Evolutionary conservation across 2,113 vertebrate species (phyloP), one percentile per base, ranked within the genome.

Genomic region (Crotalus viridis): DNA sequence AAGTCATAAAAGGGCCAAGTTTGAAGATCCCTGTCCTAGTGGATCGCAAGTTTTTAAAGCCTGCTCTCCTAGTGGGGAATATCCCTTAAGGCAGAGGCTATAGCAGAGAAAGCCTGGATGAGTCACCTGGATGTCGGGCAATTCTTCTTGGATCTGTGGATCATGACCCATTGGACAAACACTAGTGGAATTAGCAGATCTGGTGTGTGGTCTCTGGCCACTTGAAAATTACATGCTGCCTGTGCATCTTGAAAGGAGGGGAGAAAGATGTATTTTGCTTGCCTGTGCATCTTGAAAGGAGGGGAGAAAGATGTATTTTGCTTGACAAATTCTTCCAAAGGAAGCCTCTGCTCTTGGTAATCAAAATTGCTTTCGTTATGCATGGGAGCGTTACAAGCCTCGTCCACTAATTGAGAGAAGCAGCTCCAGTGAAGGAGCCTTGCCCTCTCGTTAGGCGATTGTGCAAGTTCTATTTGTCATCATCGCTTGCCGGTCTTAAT

Each of bases 371-470:
- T 98, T 98, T 98, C 98, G 98, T 98, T 98, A 98, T 97, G 97
- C 98, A 95, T 97, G 97, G 98, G 97, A 90, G 98, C 98, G 98
- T 98, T 99, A 98, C 99, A 99, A 99, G 98, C 98, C 98, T 95
- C 97, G 98, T 98, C 98, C 98, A 96, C 98, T 99, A 99, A 99
- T 99, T 99, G 98, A 99, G 98, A 98, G 98, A 98, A 98, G 97
- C 98, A 87, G 97, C 98, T 96, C 94, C 94, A 96, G 96, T 92
- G 96, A 97, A 96, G 97, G 98, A 94, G 97, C 95, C 97, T 98
- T 97, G 98, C 98, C 98, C 97, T 97, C 98, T 99, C 98, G 98
- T 99, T 99, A 98, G 97, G 97, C 98, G 96, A 97, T 97, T 97
- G 97, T 98, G 98, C 98, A 95, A 97, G 98, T 97, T 90, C 97